phyloP scores from a whole-genome alignment of 2,113 vertebrate genomes.

The Pogona vitticeps region DNA sequence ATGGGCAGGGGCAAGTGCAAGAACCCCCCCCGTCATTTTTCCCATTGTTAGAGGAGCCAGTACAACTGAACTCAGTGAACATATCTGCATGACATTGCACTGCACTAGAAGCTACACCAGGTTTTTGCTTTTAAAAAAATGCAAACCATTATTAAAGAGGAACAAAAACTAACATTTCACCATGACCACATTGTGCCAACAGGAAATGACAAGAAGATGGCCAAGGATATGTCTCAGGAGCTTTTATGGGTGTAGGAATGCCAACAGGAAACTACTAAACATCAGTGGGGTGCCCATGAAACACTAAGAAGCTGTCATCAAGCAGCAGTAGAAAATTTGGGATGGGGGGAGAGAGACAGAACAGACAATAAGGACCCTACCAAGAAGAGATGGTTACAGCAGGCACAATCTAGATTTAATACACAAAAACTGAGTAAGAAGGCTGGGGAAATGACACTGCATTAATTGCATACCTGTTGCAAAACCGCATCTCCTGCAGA shows the following conservation, averaged over 20 bases:
- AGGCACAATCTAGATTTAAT: not conserved
- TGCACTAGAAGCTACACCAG: not conserved
- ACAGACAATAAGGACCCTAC: not conserved
- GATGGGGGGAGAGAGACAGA: not conserved
- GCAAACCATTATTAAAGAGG: not conserved
- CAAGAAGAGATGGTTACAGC: no score
- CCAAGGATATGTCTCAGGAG: not conserved
- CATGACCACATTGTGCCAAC: slow-evolving; percentile 3
- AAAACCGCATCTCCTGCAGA: not conserved
- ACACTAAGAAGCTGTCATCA: not conserved
- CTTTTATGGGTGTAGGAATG: slow-evolving; percentile 5
- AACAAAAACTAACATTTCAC: slow-evolving; percentile 26
- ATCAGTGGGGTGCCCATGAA: not conserved
- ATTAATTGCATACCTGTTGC: no score
- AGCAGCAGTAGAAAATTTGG: not conserved
- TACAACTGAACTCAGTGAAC: no score
- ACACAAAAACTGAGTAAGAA: not conserved
- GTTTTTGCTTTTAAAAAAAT: not conserved
- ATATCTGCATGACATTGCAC: not conserved
- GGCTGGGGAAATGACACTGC: not conserved
- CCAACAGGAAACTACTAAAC: not conserved
- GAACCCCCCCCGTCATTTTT: no score
- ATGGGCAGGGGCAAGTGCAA: no score
- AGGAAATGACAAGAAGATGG: slow-evolving; percentile 20
- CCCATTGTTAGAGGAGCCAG: no score